These are phyloP conservation scores for Trichogramma evanescens DNA, from an alignment of 2,888 invertebrate genomes.

Conservation along the genomic window DNA sequence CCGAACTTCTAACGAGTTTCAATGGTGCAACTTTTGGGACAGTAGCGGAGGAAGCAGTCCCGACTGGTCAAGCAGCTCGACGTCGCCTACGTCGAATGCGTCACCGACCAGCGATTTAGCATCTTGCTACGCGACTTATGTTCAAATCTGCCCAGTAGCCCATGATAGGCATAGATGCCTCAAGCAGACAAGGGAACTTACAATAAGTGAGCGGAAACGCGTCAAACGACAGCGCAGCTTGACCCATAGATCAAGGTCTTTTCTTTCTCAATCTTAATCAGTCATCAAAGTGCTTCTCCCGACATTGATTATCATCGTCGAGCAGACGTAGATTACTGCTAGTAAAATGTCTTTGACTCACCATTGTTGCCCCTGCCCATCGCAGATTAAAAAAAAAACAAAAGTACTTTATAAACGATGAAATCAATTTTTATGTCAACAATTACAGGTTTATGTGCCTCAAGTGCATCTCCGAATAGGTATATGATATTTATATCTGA, in stretches of 20 bases:
- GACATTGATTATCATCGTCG: no score
- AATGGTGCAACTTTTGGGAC: no score
- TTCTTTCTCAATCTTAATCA: background rate
- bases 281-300: background rate
- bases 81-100: constrained; percentile 10
- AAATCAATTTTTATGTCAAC: no score
- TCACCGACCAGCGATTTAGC: constrained; percentile 5
- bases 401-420: no score
- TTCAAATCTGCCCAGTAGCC: constrained; percentile 38
- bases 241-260: constrained; percentile 24
- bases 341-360: no score
- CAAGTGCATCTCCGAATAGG: constrained; percentile 34
- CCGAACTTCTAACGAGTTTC: no score
- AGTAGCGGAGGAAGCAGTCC: background rate
- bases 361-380: no score
- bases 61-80: background rate
- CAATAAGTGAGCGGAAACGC: constrained; percentile 27
- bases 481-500: constrained; percentile 2
- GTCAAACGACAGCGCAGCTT: constrained; percentile 14
- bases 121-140: constrained; percentile 20
- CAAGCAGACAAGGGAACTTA: constrained; percentile 39
- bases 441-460: constrained; percentile 39
- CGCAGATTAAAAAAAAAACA: no score
- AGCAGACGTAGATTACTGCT: no score
- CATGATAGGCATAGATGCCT: constrained; percentile 40